These are phyloP conservation scores for Neopipo cinnamomea DNA, from an alignment of 2,113 vertebrate genomes.

Conservation along the genomic window DNA sequence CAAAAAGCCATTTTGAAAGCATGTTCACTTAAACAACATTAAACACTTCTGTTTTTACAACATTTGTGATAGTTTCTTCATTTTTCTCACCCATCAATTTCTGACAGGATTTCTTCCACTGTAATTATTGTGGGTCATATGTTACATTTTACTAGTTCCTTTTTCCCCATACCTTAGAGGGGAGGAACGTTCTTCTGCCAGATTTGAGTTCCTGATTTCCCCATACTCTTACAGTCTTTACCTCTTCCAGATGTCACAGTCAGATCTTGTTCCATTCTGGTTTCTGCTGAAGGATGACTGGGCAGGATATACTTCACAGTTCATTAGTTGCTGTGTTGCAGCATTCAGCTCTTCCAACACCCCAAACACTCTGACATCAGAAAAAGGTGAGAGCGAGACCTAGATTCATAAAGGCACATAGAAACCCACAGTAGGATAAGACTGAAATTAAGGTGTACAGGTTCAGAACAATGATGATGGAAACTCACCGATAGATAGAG, in stretches of 20 bases:
- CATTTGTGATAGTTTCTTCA: too few relatives aligned
- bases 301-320: not conserved
- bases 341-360: not conserved
- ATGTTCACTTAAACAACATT: too few relatives aligned
- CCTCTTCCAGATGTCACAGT: not conserved
- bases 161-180: not conserved
- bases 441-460: not conserved
- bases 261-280: not conserved
- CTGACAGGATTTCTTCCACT: too few relatives aligned
- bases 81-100: too few relatives aligned
- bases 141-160: not conserved
- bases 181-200: not conserved
- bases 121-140: too few relatives aligned
- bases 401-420: not conserved
- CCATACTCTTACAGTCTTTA: not conserved
- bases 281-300: not conserved
- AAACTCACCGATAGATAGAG: not conserved
- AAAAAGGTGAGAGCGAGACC: not conserved
- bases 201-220: not conserved
- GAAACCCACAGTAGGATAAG: not conserved
- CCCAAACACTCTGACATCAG: not conserved
- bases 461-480: not conserved
- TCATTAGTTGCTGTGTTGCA: not conserved
- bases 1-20: too few relatives aligned
- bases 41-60: too few relatives aligned